Evolutionary conservation across 2,888 invertebrate genomes (phyloP).

Genomic region (Cactoblastis cactorum): DNA sequence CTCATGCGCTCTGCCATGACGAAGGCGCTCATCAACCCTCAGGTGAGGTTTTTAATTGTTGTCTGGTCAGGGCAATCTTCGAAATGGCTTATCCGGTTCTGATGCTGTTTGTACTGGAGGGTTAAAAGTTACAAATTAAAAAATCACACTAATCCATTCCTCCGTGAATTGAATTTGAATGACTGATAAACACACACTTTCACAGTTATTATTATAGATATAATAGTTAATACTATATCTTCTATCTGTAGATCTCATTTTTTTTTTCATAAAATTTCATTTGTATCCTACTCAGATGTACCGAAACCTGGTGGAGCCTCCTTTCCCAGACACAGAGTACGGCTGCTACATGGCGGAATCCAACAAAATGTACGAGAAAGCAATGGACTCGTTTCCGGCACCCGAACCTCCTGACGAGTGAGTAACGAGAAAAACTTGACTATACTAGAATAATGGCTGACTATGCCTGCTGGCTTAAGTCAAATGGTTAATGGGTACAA

Average conservation of each 20-base stretch:
- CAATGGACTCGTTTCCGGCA: slow-evolving; percentile 88
- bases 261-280: not conserved
- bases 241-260: not conserved
- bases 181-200: too few relatives aligned
- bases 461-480: too few relatives aligned
- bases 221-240: too few relatives aligned
- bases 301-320: slow-evolving; percentile 83
- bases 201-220: too few relatives aligned
- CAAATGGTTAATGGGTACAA: too few relatives aligned
- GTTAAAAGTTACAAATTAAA: too few relatives aligned
- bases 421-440: slow-evolving; percentile 26
- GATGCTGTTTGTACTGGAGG: too few relatives aligned
- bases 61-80: too few relatives aligned
- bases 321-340: slow-evolving; percentile 84
- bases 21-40: slow-evolving; percentile 91
- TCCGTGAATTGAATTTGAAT: too few relatives aligned
- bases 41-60: slow-evolving; percentile 63
- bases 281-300: slow-evolving; percentile 80
- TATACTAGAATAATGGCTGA: too few relatives aligned
- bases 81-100: too few relatives aligned
- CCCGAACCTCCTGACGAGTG: slow-evolving; percentile 76
- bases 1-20: slow-evolving; percentile 97
- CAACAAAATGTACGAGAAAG: slow-evolving; percentile 87
- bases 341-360: slow-evolving; percentile 86
- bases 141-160: too few relatives aligned